These are phyloP conservation scores for Daptonema setosum DNA, from an alignment of 2,888 invertebrate genomes.

Conservation along the genomic window DNA sequence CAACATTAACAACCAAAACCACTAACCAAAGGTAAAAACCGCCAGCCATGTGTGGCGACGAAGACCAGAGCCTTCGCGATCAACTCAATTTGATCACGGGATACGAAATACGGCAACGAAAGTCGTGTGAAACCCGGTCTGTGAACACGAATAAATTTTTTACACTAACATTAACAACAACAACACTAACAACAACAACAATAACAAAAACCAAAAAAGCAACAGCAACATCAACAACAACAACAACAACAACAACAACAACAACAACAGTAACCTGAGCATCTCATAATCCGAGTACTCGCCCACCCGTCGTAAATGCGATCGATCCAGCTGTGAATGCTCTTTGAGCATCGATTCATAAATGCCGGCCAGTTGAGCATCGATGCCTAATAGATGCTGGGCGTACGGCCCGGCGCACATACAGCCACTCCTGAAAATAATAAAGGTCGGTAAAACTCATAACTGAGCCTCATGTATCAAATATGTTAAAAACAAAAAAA, in stretches of 20 bases:
- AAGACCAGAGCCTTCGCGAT: conserved; percentile 49
- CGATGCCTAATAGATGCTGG: conserved; percentile 60
- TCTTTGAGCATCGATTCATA: conserved; percentile 49
- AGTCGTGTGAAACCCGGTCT: conserved; percentile 64
- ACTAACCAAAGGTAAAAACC: conserved; percentile 44
- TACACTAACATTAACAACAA: neutral
- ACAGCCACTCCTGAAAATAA: conserved; percentile 27
- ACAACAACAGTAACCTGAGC: too few relatives aligned
- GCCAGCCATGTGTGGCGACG: conserved; percentile 68
- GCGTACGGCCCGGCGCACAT: conserved; percentile 62
- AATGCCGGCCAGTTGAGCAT: conserved; percentile 46
- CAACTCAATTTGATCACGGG: conserved; percentile 43
- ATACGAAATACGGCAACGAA: conserved; percentile 62
- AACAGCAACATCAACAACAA: neutral
- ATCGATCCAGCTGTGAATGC: conserved; percentile 38
- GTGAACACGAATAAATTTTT: neutral
- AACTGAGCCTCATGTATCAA: too few relatives aligned
- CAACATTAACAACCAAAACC: too few relatives aligned
- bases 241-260: too few relatives aligned
- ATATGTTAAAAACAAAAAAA: too few relatives aligned
- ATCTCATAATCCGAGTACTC: conserved; percentile 43
- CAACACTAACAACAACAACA: too few relatives aligned
- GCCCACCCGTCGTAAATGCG: conserved; percentile 31
- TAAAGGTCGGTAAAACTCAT: neutral
- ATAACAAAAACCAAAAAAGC: too few relatives aligned